Evolutionary conservation across 2,113 vertebrate species (phyloP).

Genomic region (Hydrochoerus hydrochaeris): DNA sequence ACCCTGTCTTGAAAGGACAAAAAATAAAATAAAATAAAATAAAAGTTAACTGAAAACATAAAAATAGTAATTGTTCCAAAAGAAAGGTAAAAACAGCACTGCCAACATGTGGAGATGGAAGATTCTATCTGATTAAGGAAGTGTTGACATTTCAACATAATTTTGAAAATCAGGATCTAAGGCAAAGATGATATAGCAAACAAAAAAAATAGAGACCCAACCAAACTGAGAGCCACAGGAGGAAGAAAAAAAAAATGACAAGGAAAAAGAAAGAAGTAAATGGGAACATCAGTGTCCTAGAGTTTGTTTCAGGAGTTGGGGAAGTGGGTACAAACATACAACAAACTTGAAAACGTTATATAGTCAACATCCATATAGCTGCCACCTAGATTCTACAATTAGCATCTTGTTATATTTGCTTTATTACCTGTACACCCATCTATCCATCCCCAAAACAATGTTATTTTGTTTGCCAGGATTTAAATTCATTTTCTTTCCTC

Average conservation of each 20-base stretch:
- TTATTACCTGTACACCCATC: background rate
- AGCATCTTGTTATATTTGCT: background rate
- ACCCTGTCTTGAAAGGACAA: too few species aligned
- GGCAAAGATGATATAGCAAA: background rate
- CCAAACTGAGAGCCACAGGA: background rate
- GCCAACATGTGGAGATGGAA: background rate
- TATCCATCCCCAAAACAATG: background rate
- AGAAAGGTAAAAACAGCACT: background rate
- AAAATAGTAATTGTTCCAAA: background rate
- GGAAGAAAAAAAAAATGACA: background rate
- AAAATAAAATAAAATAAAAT: too few species aligned
- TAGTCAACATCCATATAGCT: background rate
- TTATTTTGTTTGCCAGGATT: constrained; percentile 19
- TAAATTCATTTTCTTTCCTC: background rate
- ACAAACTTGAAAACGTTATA: background rate
- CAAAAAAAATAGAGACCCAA: background rate
- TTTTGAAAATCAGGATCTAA: background rate
- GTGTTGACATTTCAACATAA: background rate
- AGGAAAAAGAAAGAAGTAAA: background rate
- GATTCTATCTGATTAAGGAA: background rate
- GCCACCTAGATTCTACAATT: background rate
- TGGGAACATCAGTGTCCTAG: background rate
- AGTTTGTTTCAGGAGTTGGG: background rate
- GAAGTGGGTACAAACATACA: background rate
- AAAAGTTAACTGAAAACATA: background rate